phyloP scores from a whole-genome alignment of 1,140 invertebrate genomes.

The Neuroterus valhalla region DNA sequence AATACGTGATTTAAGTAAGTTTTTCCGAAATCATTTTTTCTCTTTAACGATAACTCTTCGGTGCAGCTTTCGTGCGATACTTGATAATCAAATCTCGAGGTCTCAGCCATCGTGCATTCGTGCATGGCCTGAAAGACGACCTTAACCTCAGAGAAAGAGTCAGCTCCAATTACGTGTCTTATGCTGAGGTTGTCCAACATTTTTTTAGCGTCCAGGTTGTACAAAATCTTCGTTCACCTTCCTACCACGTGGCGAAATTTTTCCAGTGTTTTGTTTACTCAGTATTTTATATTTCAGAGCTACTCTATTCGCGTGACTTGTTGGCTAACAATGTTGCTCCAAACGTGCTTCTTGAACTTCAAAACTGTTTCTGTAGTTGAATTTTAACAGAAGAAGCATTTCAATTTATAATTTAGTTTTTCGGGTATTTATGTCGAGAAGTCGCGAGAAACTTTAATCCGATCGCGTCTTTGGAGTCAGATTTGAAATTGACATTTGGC shows the following conservation, averaged over 20 bases:
- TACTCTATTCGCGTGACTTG: background rate
- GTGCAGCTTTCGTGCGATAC: background rate
- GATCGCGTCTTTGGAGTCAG: background rate
- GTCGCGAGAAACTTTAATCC: too few relatives aligned
- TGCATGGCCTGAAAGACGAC: conserved; percentile 55
- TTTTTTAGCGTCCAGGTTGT: background rate
- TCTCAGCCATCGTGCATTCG: conserved; percentile 64
- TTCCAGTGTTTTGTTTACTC: conserved; percentile 3
- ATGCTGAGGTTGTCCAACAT: conserved; percentile 8
- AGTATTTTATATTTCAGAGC: background rate
- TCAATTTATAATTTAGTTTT: too few relatives aligned
- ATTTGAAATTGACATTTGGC: conserved; percentile 13
- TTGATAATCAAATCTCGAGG: conserved; percentile 31
- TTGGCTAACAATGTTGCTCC: background rate
- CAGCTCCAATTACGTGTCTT: conserved; percentile 33
- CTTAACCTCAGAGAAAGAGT: conserved; percentile 63
- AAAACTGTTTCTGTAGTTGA: background rate
- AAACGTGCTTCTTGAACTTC: background rate
- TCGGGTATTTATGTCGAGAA: too few relatives aligned
- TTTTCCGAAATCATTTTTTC: background rate
- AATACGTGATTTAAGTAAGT: conserved; percentile 70
- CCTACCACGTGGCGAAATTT: background rate
- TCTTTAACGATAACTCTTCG: conserved; percentile 18
- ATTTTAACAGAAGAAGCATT: too few relatives aligned
- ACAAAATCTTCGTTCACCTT: background rate